Evolutionary conservation across 2,797 vertebrate genomes (phyloP), one percentile per base, ranked within the genome.

Genomic region (Acrossocheilus wenchowensis): DNA sequence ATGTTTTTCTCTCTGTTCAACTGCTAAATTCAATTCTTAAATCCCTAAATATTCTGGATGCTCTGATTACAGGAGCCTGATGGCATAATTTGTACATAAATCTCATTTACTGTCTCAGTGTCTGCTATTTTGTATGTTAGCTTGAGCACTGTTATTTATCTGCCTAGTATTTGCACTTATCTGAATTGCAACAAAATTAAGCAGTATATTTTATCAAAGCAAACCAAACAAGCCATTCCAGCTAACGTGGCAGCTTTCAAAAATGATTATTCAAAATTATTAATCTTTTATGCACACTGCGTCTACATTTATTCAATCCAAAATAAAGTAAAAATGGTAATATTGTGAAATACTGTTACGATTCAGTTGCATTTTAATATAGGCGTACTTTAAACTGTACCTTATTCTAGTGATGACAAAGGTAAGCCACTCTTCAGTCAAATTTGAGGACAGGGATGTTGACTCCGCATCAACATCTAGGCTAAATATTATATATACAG

Each of bases 1-100:
- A 78, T 80, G 86, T 84, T 85, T 89, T 84, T 80, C 80, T 82
- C 84, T 41, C 68, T 72, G 78, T 87, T 68, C 81, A 52, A 82
- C 75, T 52, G 81, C 77, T 87, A 43, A 82, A 34, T 87, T 89
- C 84, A 89, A 78, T 84, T 79, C 84, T 60, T 84, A 79, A 89
- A 90, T 89, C 78, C 86, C 68, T 86, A 87, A 82, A 89, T 80
- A 84, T 88, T 89, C 73, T 82, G 84, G 62, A 89, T 88, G 78
- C 82, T 84, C 86, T 90, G 84, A 88, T 88, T 89, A 90, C 72
- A 89, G 78, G 74, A 77, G 84, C 78, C 86, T 82, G 81, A 80
- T 71, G 88, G 88, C 69, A 88, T 89, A 77, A 86, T 89, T 88
- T 87, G 82, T 85, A 78, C 79, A 90, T 86, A 87, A 90, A 90